Base-by-base conservation (phyloP, 2,888 invertebrate genomes). In the Drosophila tripunctata region DNA sequence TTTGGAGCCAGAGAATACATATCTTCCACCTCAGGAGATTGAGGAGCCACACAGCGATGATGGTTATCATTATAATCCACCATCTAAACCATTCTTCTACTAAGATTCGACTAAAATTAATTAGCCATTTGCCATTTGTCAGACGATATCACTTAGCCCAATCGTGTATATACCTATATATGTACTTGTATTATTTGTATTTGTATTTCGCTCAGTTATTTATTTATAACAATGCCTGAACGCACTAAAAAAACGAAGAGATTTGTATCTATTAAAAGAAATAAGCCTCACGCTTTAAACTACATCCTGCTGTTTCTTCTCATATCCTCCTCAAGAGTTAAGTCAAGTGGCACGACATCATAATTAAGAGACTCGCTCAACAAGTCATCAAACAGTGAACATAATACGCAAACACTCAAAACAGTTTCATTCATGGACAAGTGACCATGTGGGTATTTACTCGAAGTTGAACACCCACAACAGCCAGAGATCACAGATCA, bases 1-100 rank as follows among this genome's bases (percentile, higher is more conserved):
- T 0, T 61, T 90, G 45, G 88, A 88, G 47, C 81, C 85, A 4
- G 62, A 69, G 10, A 69, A 67, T 52, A 56, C 35, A 3, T 86
- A 88, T 27, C 45, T 86, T 70, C 88, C 89, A 4, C 86, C 86
- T 4, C 71, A 72, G 64, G 74, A 88, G 45, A 12, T 67, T 6
- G 47, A 72, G 8, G 86, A 77, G 63, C 56, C 81, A 10, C 70
- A 85, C 45, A 68, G 68, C 55, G 81, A 84, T 4, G 85, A 88
- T 56, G 90, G 89, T 6, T 89, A 89, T 41, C 85, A 90, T 43
- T 90, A 89, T 21, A 22, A 90, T 17, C 54, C 66, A 3, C 89
- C 89, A 0, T 50, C 75, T 6, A 54, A 72, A 19, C 65, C 74
- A 4, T 89, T 89, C 73, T 68, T 75, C 54, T 85, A 66, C 45